phyloP scores from a whole-genome alignment of 2,888 invertebrate genomes.

The Mesorhabditis sp. region DNA sequence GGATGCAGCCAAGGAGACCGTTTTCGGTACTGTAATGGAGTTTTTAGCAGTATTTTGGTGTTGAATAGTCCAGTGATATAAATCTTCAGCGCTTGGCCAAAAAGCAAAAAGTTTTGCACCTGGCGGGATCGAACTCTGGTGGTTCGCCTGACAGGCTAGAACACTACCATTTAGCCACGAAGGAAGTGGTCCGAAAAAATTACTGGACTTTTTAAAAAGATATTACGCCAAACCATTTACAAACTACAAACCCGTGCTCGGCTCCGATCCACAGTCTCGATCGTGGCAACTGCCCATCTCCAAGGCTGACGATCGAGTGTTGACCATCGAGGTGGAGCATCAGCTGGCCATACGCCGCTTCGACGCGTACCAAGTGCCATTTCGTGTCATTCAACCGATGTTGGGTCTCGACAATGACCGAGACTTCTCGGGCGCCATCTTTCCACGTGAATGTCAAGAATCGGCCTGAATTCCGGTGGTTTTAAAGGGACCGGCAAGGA shows the following conservation, averaged over 20 bases:
- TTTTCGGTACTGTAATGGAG: constrained; percentile 8
- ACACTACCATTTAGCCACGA: background rate
- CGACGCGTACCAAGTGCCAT: constrained; percentile 49
- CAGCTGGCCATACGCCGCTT: constrained; percentile 36
- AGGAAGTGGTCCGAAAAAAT: background rate
- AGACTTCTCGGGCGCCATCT: background rate
- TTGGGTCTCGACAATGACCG: constrained; percentile 15
- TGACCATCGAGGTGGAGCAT: constrained; percentile 23
- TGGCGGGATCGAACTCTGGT: too few relatives aligned
- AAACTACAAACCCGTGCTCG: constrained; percentile 10
- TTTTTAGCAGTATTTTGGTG: background rate
- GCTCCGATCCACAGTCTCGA: background rate
- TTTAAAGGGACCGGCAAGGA: background rate
- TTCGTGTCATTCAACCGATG: constrained; percentile 42
- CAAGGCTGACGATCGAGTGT: constrained; percentile 1
- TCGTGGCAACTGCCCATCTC: constrained; percentile 8
- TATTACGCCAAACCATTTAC: constrained; percentile 8
- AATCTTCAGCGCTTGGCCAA: too few relatives aligned
- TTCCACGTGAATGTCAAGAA: background rate
- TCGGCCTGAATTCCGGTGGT: background rate
- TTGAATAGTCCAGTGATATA: too few relatives aligned
- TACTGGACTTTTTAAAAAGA: background rate
- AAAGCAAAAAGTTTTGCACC: too few relatives aligned
- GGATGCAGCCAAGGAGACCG: constrained; percentile 45
- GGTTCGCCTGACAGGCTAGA: too few relatives aligned